A percentile compares a stretch with the other conserved stretches of the same genome.
Conservation (phyloP, 2,888 invertebrate species). For the Drosophila maculinotata region DNA sequence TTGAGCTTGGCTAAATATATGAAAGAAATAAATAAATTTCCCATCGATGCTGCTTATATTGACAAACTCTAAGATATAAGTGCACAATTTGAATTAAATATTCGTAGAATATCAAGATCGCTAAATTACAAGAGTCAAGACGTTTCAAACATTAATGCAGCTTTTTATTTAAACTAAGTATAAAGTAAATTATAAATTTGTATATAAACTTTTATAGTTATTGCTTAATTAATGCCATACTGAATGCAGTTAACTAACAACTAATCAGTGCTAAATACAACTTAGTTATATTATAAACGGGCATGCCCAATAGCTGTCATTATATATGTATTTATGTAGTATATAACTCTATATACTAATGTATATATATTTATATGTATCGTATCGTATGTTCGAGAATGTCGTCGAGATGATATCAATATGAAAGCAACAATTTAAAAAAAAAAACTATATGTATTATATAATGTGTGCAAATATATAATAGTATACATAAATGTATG, state of each 20-base stretch:
- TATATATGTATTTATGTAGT: conserved; percentile 22
- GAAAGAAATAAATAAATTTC: too few relatives aligned
- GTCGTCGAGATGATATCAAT: conserved; percentile 75
- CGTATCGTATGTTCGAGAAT: conserved; percentile 45
- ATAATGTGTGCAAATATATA: conserved; percentile 39
- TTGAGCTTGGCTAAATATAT: too few relatives aligned
- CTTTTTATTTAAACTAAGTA: conserved; percentile 39
- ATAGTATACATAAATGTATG: conserved; percentile 22
- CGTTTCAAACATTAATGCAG: conserved; percentile 24
- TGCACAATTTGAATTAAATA: too few relatives aligned
- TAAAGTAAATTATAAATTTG: conserved; percentile 27
- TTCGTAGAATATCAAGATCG: too few relatives aligned
- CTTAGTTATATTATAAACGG: conserved; percentile 68
- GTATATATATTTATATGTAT: conserved; percentile 25
- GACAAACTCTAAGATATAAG: too few relatives aligned
- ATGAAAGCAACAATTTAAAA: conserved; percentile 77
- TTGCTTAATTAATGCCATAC: conserved; percentile 24
- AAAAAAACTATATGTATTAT: conserved; percentile 38
- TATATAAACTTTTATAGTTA: conserved; percentile 23
- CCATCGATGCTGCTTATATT: too few relatives aligned
- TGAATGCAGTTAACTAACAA: conserved; percentile 58
- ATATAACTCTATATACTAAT: conserved; percentile 3
- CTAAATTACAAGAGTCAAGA: not conserved
- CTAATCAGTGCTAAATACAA: conserved; percentile 80
- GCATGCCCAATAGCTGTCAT: conserved; percentile 57